phyloP scores from a whole-genome alignment of 1,140 invertebrate species.

The Oreohelix idahoensis region DNA sequence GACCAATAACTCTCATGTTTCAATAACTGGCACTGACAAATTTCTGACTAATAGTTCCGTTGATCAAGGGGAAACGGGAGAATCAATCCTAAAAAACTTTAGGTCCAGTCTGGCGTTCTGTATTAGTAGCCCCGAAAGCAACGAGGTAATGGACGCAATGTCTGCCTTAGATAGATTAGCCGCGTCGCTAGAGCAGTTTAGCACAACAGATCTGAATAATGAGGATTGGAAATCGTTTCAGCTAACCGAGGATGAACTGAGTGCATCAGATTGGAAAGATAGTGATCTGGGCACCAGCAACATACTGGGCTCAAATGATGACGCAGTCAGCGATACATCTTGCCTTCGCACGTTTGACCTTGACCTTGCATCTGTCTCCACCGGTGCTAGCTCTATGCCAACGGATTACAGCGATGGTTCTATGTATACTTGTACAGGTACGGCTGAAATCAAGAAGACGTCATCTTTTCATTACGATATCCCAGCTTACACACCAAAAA shows the following conservation, averaged over 20 bases:
- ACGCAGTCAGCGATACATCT: not conserved
- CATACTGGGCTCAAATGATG: not conserved
- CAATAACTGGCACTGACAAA: no score
- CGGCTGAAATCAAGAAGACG: constrained; percentile 34
- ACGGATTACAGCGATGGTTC: constrained; percentile 42
- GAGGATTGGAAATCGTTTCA: not conserved
- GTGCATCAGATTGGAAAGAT: not conserved
- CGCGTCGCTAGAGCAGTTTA: constrained; percentile 25
- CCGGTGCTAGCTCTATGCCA: constrained; percentile 33
- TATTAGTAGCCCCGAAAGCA: not conserved
- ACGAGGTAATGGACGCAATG: no score
- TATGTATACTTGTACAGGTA: constrained; percentile 35
- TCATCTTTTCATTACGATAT: constrained; percentile 9
- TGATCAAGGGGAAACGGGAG: no score
- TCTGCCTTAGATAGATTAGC: not conserved
- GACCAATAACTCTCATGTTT: no score
- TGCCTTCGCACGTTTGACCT: not conserved
- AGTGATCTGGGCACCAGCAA: not conserved
- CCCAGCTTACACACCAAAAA: not conserved
- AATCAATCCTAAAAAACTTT: not conserved
- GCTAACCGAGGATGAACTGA: not conserved
- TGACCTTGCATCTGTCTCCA: constrained; percentile 19
- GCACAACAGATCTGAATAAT: not conserved
- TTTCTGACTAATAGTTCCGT: no score
- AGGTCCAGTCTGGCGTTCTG: not conserved